Evolutionary conservation across 2,113 vertebrate species (phyloP).

Genomic region (Tachysurus fulvidraco): DNA sequence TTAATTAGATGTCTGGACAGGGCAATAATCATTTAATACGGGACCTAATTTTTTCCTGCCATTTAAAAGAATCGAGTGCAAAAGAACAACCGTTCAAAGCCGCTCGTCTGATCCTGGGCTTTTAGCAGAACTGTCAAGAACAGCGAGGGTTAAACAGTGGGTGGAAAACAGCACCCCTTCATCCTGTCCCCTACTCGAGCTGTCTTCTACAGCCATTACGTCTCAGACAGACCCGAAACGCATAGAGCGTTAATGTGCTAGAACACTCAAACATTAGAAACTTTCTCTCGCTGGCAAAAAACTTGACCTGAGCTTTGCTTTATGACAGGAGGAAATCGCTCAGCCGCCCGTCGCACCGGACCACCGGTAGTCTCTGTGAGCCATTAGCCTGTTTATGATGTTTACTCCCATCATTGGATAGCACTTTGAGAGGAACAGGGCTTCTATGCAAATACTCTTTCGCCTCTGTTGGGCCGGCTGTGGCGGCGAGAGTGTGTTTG

Average conservation of each 20-base stretch:
- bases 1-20: neutral
- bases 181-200: conserved; percentile 25
- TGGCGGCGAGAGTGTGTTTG: conserved; percentile 32
- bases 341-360: neutral
- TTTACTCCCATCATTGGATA: conserved; percentile 50
- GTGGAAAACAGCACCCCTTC: conserved; percentile 34
- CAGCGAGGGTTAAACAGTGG: conserved; percentile 32
- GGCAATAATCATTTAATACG: neutral
- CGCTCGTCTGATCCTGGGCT: neutral
- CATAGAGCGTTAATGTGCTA: conserved; percentile 31
- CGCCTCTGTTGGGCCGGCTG: neutral
- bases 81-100: neutral
- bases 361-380: conserved; percentile 44
- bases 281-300: conserved; percentile 24
- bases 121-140: conserved; percentile 26
- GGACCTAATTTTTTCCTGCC: neutral
- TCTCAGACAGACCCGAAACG: conserved; percentile 34
- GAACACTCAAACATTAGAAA: conserved; percentile 23
- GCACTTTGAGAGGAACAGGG: conserved; percentile 48
- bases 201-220: conserved; percentile 41
- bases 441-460: conserved; percentile 49
- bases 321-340: conserved; percentile 34
- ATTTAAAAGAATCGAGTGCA: neutral
- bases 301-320: conserved; percentile 29
- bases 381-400: conserved; percentile 54